Percentiles rank a stretch among this genome's conserved stretches.
Conservation (phyloP, 2,888 invertebrate species). For the Gisinianus flammeolus region DNA sequence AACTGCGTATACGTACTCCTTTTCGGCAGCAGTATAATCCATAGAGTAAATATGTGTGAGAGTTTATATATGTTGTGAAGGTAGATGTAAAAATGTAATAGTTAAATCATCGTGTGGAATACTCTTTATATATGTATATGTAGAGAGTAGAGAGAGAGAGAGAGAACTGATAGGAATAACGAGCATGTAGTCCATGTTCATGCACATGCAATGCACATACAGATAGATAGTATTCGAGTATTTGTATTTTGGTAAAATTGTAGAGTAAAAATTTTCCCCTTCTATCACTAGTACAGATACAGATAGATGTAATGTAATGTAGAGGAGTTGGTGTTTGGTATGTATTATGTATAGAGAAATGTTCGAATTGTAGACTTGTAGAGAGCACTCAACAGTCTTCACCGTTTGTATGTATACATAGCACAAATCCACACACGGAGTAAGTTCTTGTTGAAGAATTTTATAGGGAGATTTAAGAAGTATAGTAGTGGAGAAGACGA, state of each 20-base stretch:
- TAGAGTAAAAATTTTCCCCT: not conserved
- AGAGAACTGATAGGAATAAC: too few species aligned
- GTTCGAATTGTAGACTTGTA: not conserved
- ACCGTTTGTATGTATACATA: not conserved
- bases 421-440: not conserved
- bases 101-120: not conserved
- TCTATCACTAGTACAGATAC: not conserved
- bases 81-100: not conserved
- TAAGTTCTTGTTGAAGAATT: not conserved
- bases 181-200: not conserved
- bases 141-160: too few species aligned
- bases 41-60: not conserved
- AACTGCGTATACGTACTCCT: too few species aligned
- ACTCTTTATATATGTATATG: not conserved
- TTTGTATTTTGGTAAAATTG: not conserved
- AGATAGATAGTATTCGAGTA: not conserved
- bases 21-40: too few species aligned
- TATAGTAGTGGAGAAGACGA: not conserved
- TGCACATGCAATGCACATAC: not conserved
- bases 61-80: not conserved
- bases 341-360: too few species aligned
- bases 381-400: not conserved
- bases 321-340: too few species aligned
- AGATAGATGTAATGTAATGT: too few species aligned
- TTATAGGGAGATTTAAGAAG: not conserved